Base-by-base conservation (phyloP, 2,888 invertebrate species). In the Eumacrocentrus americanus region DNA sequence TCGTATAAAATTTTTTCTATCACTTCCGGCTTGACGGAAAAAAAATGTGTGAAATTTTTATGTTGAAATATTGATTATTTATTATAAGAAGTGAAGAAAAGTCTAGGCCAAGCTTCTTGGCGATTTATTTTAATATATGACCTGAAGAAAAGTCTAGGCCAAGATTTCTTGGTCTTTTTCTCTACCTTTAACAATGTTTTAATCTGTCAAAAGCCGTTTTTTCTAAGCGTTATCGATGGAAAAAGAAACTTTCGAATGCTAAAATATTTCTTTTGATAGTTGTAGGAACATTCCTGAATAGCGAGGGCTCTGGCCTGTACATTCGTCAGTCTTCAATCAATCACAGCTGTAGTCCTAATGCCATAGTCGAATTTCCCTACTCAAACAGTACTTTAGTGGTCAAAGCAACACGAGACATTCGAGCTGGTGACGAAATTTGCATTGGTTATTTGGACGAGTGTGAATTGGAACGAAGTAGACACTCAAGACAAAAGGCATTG, bases 371-470 rank as follows among this genome's bases (percentile, higher is more conserved):
- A 18, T 98, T 95, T 78, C 90, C 91, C 0, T 87, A 91, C 72
- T 92, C 92, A 47, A 92, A 94, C 79, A 91, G 89, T 65, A 86
- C 87, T 57, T 81, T 94, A 59, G 89, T 89, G 9, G 76, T 94
- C 57, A 87, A 89, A 66, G 93, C 95, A 0, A 74, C 87, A 5
- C 83, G 84, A 56, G 86, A 89, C 55, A 94, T 98, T 58, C 79
- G 84, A 68, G 85, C 87, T 0, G 94, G 90, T 0, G 93, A 96
- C 62, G 97, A 97, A 81, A 92, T 98, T 63, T 90, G 87, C 67
- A 95, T 95, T 70, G 92, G 92, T 65, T 98, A 98, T 79, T 83
- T 98, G 66, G 94, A 93, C 71, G 93, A 94, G 65, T 96, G 95
- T 75, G 85, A 87, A 50, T 78, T 92, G 63, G 86, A 87, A 62